Evolutionary conservation across 2,888 invertebrate genomes (phyloP).

Genomic region (Tetropium fuscum): DNA sequence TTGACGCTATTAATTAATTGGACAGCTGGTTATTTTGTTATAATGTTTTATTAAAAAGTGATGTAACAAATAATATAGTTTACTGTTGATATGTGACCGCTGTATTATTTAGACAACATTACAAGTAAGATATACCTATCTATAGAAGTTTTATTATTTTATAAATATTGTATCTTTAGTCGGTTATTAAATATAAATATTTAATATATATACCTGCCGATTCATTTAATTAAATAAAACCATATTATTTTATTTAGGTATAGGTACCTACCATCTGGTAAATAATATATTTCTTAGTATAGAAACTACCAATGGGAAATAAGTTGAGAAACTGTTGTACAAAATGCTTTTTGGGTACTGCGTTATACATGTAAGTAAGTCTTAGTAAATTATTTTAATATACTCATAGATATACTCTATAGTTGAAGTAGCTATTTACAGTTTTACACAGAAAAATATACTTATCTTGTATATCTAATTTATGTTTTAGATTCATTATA

Average conservation of each 20-base stretch:
- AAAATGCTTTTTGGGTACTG: conserved; percentile 40
- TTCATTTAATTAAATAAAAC: too few relatives aligned
- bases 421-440: not conserved
- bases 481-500: conserved; percentile 47
- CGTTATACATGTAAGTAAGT: conserved; percentile 44
- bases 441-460: too few relatives aligned
- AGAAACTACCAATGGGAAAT: conserved; percentile 24
- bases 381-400: not conserved
- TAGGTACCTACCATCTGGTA: too few relatives aligned
- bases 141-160: too few relatives aligned
- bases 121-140: conserved; percentile 15
- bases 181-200: conserved; percentile 15
- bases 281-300: too few relatives aligned
- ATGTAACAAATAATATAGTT: not conserved
- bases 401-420: not conserved
- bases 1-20: not conserved
- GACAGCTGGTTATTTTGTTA: not conserved
- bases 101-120: conserved; percentile 7
- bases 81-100: not conserved
- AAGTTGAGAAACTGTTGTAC: conserved; percentile 36
- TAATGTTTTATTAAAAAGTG: not conserved
- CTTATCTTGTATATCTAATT: too few relatives aligned
- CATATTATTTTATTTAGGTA: too few relatives aligned
- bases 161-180: too few relatives aligned
- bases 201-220: too few relatives aligned